Evolutionary conservation across 2,888 invertebrate species (phyloP).

Genomic region (Mesorhabditis sp.): DNA sequence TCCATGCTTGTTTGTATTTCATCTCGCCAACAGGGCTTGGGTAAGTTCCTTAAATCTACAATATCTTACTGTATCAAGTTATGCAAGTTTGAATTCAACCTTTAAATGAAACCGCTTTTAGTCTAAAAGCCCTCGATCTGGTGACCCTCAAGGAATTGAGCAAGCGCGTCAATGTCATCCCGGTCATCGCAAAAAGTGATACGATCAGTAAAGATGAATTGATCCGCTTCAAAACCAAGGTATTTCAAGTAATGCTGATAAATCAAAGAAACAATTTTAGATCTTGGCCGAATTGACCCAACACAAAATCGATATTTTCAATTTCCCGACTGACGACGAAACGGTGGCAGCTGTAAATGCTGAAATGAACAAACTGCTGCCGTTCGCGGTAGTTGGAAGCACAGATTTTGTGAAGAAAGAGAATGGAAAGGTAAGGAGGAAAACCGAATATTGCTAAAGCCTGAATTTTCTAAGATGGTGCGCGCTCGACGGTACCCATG

Average conservation of each 20-base stretch:
- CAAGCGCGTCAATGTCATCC: constrained; percentile 96
- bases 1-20: constrained; percentile 96
- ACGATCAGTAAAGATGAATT: constrained; percentile 96
- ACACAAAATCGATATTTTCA: constrained; percentile 94
- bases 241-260: constrained; percentile 8
- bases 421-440: constrained; percentile 74
- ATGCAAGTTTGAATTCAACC: neutral
- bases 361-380: constrained; percentile 65
- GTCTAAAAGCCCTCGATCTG: constrained; percentile 91
- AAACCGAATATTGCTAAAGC: neutral
- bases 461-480: constrained; percentile 66
- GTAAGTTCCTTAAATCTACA: constrained; percentile 61
- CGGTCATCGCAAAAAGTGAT: constrained; percentile 98
- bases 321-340: constrained; percentile 96
- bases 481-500: constrained; percentile 96
- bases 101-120: constrained; percentile 61
- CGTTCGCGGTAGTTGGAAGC: constrained; percentile 97
- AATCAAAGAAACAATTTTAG: constrained; percentile 44
- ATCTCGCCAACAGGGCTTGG: constrained; percentile 91
- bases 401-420: constrained; percentile 87
- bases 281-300: constrained; percentile 86
- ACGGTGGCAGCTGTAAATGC: constrained; percentile 64
- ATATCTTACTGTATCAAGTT: neutral
- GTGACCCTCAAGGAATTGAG: constrained; percentile 98
- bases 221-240: constrained; percentile 83